A percentile compares a stretch with the other conserved stretches of the same genome.
Evolutionary conservation across 2,113 vertebrate genomes (phyloP).

Genomic region (Malurus melanocephalus): DNA sequence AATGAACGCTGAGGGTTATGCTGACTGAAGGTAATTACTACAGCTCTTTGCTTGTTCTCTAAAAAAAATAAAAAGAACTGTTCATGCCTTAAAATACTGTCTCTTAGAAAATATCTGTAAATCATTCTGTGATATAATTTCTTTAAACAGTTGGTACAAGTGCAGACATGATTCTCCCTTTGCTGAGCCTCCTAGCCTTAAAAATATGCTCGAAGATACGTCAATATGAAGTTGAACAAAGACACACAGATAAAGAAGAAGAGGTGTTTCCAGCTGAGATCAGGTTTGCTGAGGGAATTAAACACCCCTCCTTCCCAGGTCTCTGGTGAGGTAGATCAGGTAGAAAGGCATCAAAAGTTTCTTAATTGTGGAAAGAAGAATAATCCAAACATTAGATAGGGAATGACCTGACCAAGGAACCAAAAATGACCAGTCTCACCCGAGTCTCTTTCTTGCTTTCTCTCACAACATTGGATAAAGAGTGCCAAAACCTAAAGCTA

Average conservation of each 20-base stretch:
- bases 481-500: not conserved
- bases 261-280: not conserved
- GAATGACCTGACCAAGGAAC: not conserved
- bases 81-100: not conserved
- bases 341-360: not conserved
- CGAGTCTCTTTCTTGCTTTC: not conserved
- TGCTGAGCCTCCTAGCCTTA: not conserved
- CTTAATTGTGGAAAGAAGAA: not conserved
- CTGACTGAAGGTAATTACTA: constrained; percentile 56
- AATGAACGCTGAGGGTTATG: constrained; percentile 21
- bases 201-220: rapidly evolving
- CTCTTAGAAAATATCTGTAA: constrained; percentile 22
- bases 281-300: not conserved
- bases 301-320: not conserved
- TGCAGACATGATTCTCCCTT: not conserved
- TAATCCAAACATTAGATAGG: not conserved
- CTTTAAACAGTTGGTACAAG: not conserved
- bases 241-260: not conserved
- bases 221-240: not conserved
- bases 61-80: not conserved
- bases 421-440: not conserved
- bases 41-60: not conserved
- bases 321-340: not conserved
- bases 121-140: not conserved
- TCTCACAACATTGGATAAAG: not conserved